Evolutionary conservation across 2,888 invertebrate species (phyloP).

Genomic region (Papilio protenor): DNA sequence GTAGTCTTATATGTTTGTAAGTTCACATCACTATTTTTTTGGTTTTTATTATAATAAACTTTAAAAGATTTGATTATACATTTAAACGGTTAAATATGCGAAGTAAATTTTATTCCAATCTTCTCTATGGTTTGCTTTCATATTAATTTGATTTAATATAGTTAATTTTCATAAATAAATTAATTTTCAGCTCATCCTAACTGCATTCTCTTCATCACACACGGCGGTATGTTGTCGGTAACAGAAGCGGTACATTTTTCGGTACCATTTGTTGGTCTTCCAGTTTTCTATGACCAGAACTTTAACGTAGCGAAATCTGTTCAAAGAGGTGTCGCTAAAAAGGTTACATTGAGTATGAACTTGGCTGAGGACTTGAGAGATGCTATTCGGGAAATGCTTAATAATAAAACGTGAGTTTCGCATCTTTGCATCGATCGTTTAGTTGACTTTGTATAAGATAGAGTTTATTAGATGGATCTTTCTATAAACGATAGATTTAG

Average conservation of each 20-base stretch:
- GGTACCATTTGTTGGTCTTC: constrained; percentile 62
- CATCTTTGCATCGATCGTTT: no score
- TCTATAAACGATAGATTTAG: constrained; percentile 26
- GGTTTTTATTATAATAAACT: no score
- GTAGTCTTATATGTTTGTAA: no score
- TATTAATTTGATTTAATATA: no score
- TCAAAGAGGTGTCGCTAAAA: constrained; percentile 49
- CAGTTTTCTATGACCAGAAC: constrained; percentile 65
- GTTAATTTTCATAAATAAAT: no score
- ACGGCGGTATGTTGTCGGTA: constrained; percentile 61
- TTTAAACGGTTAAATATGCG: no score
- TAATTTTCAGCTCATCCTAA: constrained; percentile 58
- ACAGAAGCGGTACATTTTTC: constrained; percentile 60
- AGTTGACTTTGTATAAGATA: background rate
- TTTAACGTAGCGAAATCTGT: constrained; percentile 61
- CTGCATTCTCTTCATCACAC: constrained; percentile 58
- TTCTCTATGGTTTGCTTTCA: no score
- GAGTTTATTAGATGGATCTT: background rate
- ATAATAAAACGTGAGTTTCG: no score
- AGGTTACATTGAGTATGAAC: no score
- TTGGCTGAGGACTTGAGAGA: constrained; percentile 24
- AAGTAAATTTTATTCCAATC: no score
- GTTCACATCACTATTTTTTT: no score
- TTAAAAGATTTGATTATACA: no score
- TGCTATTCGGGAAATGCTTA: constrained; percentile 57